Base-by-base conservation (phyloP, 2,113 vertebrate genomes). In the Halcyon senegalensis region DNA sequence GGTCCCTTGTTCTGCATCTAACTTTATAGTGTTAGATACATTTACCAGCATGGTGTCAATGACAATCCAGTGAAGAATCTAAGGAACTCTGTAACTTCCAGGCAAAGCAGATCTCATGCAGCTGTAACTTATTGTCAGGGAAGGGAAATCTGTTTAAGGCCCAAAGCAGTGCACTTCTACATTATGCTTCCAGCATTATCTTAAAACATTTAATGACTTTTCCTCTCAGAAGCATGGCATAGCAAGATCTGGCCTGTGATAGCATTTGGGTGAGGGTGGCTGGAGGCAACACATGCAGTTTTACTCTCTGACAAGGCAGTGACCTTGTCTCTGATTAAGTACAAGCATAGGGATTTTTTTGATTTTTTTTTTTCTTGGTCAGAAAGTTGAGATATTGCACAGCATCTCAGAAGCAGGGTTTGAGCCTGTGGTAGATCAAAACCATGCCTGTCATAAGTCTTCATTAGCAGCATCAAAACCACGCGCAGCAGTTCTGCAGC, bases 381-480 rank as follows among this genome's bases (percentile, higher is more conserved):
- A 90, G 68, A 85, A 90, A 92, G 25, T 58, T 3, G 11, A 95
- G 73, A 25, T 73, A 81, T 35, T 16, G 27, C 70, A 69, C 81
- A 93, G 92, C 67, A 92, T 94, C 87, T 96, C 68, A 91, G 78
- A 87, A 97, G 35, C 24, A 59, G 35, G 50, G 11, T 87, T 96
- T 95, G 89, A 97, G 87, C 87, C 84, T 90, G 72, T 92, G 96
- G 41, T 33, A 96, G 96, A 97, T 96, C 78, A 96, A 97, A 97
- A 73, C 35, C 75, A 68, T 90, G 73, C 55, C 48, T 96, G 82
- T 79, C 72, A 6, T 96, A 89, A 97, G 95, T 68, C 93, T 97
- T 97, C 95, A 96, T 75, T 95, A 87, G 64, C 95, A 91, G 85
- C 46, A 78, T 96, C 97, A 96, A 97, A 97, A 94, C 81, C 90